Conservation (phyloP, 2,888 invertebrate genomes). For the Panopea generosa region DNA sequence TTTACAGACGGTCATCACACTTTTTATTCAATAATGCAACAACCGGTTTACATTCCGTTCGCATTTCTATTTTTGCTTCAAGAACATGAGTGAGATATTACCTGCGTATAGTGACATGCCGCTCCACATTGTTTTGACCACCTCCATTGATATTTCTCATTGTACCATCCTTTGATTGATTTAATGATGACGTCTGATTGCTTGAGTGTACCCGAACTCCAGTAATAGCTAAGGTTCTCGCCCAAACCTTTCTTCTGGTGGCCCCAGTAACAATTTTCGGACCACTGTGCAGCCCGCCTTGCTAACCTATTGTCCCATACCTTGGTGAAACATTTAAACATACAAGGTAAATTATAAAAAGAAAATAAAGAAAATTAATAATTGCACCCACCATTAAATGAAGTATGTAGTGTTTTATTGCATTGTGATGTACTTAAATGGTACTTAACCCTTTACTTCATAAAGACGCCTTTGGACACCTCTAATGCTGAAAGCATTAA, state of each 20-base stretch:
- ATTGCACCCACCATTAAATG: not conserved
- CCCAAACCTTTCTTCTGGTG: constrained; percentile 46
- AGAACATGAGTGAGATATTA: constrained; percentile 16
- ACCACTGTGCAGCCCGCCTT: constrained; percentile 51
- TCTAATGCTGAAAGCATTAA: no score
- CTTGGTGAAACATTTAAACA: constrained; percentile 32
- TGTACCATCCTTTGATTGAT: constrained; percentile 57
- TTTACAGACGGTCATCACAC: no score
- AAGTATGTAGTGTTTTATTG: not conserved
- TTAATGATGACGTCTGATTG: constrained; percentile 44
- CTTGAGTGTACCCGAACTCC: constrained; percentile 32
- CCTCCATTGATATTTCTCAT: constrained; percentile 51
- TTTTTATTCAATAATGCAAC: no score
- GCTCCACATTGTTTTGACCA: constrained; percentile 61
- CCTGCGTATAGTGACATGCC: constrained; percentile 65
- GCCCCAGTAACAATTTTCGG: constrained; percentile 56
- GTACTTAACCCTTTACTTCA: no score
- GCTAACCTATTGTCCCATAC: constrained; percentile 55
- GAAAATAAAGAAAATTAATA: not conserved
- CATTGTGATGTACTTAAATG: not conserved
- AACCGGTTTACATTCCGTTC: no score
- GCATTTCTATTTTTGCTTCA: no score
- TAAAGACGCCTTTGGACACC: no score
- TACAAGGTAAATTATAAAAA: no score
- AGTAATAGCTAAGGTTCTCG: constrained; percentile 55